Base-by-base conservation (phyloP, 2,797 vertebrate genomes). In the Sternarchorhynchus goeldii region DNA sequence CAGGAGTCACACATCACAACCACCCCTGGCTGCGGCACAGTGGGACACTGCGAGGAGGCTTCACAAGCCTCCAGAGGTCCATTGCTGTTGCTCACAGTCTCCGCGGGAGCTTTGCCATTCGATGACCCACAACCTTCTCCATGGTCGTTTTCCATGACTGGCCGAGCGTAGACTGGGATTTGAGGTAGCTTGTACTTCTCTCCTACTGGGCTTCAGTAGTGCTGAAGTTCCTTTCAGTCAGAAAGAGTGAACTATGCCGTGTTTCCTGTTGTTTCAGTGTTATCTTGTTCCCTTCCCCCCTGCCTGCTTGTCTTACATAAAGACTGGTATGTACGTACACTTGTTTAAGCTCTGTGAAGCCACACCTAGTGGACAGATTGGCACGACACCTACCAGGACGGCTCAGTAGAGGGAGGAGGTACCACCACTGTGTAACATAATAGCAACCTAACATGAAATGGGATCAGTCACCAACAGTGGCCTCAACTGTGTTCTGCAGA, bases 1-100 rank as follows among this genome's bases (percentile, higher is more conserved):
- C 93, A 94, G 0, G 92, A 92, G 86, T 94, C 93, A 0, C 93
- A 94, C 71, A 89, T 87, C 82, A 94, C 91, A 0, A 89, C 89
- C 0, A 92, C 45, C 45, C 45, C 87, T 0, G 84, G 88, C 4
- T 53, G 29, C 2, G 39, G 62, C 1, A 36, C 50, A 53, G n/a
- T 20, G 14, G 36, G n/a, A 2, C 16, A 12, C 32, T 53, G 55
- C 20, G 62, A 57, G 32, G 16, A 17, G n/a, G 6, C 20, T 2
- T 67, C 50, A 6, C 31, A 25, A 39, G 32, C 39, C 74, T 60
- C 41, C 31, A 31, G n/a, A 53, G n/a, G 14, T 17, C 59, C 55
- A 16, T 66, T 2, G 16, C 7, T 18, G 20, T 25, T 60, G 12
- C 1, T 32, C 50, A 20, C 6, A 67, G 8, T 25, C 64, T 60